A percentile compares a stretch with the other conserved stretches of the same genome.
Evolutionary conservation across 2,113 vertebrate species (phyloP).

Genomic region (Chitala chitala): DNA sequence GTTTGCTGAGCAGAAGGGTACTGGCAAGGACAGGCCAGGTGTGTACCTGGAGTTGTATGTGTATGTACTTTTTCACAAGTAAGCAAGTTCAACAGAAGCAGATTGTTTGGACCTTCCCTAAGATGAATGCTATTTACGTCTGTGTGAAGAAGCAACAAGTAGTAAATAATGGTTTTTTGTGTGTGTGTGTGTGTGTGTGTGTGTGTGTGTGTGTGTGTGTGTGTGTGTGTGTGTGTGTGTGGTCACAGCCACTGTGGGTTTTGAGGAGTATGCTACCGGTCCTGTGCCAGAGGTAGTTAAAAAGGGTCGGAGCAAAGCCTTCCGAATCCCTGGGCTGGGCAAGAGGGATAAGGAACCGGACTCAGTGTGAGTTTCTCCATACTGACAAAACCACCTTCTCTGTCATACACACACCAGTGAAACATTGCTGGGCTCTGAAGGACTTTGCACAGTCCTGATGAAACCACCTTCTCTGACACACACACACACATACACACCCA

Average conservation of each 20-base stretch:
- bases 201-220: not conserved
- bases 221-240: too few relatives aligned
- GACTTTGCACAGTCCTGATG: not conserved
- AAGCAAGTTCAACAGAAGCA: too few relatives aligned
- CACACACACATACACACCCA: not conserved
- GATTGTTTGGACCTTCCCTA: too few relatives aligned
- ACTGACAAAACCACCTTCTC: not conserved
- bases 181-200: constrained; percentile 9
- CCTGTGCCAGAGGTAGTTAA: constrained; percentile 66
- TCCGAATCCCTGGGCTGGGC: constrained; percentile 82
- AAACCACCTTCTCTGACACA: not conserved
- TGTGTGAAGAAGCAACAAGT: not conserved
- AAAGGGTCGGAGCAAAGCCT: constrained; percentile 79
- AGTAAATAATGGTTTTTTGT: not conserved
- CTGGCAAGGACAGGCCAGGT: constrained; percentile 83
- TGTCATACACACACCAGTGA: not conserved
- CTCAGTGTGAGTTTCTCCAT: constrained; percentile 66
- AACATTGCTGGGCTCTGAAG: too few relatives aligned
- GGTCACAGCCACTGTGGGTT: constrained; percentile 69
- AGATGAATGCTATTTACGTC: not conserved
- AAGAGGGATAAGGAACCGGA: constrained; percentile 77
- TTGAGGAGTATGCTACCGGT: constrained; percentile 73
- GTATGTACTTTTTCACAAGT: not conserved
- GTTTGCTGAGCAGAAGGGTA: constrained; percentile 84
- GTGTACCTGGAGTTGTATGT: not conserved